A percentile compares a stretch with the other conserved stretches of the same genome.
Evolutionary conservation across 1,140 invertebrate species (phyloP).

Genomic region (Drosophila burlai): DNA sequence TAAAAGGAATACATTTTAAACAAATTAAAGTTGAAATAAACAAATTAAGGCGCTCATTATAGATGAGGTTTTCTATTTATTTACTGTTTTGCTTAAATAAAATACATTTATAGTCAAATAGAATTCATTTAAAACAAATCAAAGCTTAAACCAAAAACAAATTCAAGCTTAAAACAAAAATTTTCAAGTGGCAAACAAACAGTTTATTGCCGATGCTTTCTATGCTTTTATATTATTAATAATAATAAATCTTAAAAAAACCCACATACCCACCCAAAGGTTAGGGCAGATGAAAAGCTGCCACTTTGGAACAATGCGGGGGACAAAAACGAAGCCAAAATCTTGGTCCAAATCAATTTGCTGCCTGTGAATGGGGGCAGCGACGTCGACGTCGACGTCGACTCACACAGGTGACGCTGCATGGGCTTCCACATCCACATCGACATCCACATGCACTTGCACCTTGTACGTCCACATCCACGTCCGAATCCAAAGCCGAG

Average conservation of each 20-base stretch:
- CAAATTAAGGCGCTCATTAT: too few species aligned
- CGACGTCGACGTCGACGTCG: constrained; percentile 28
- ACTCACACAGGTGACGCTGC: constrained; percentile 52
- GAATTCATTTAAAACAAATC: too few species aligned
- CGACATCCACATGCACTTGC: not conserved
- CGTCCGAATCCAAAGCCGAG: constrained; percentile 9
- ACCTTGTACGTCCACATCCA: not conserved
- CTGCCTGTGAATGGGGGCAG: constrained; percentile 63
- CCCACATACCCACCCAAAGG: not conserved
- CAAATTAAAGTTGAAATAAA: too few species aligned
- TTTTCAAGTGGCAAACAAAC: too few species aligned
- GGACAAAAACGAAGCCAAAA: constrained; percentile 18
- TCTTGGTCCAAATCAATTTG: constrained; percentile 73
- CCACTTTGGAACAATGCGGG: constrained; percentile 30
- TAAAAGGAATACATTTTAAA: too few species aligned
- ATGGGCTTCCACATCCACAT: constrained; percentile 22
- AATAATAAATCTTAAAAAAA: not conserved
- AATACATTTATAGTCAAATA: too few species aligned
- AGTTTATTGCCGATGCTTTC: not conserved
- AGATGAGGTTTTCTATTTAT: too few species aligned
- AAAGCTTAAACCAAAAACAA: not conserved
- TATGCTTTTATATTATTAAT: not conserved
- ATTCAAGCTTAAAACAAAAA: too few species aligned
- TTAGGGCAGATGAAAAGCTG: constrained; percentile 22
- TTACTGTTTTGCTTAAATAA: too few species aligned